A percentile compares a stretch with the other conserved stretches of the same genome.
phyloP scores from a whole-genome alignment of 2,113 vertebrate genomes.

The Oncorhynchus nerka region DNA sequence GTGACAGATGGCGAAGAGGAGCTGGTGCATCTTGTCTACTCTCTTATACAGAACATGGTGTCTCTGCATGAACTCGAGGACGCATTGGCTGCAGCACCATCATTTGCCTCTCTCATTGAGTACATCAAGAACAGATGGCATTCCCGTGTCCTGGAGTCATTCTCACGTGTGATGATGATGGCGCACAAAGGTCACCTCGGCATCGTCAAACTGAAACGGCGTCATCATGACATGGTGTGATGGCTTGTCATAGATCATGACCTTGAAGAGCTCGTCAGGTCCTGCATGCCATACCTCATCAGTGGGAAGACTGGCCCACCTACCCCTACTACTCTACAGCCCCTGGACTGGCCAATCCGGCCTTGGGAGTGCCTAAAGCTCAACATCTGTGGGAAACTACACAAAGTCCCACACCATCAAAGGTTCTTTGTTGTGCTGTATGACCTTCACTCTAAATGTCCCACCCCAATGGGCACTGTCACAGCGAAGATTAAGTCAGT shows the following conservation, averaged over 20 bases:
- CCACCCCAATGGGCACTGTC: neutral
- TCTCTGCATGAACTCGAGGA: neutral
- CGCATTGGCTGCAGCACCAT: neutral
- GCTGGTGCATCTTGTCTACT: neutral
- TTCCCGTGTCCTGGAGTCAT: too few species aligned
- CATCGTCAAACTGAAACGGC: neutral
- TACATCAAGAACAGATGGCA: too few species aligned
- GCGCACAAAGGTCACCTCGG: neutral
- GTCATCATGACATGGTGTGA: neutral
- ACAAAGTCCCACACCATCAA: neutral
- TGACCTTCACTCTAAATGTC: constrained; percentile 32
- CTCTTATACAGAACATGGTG: too few species aligned
- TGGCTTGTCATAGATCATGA: too few species aligned
- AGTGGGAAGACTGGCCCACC: neutral
- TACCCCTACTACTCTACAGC: neutral
- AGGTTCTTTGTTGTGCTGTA: constrained; percentile 17
- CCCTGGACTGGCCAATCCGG: neutral
- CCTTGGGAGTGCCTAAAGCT: constrained; percentile 2
- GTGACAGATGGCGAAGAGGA: neutral
- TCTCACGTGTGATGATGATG: neutral
- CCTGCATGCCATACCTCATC: neutral
- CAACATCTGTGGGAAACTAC: too few species aligned
- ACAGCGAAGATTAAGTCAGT: neutral
- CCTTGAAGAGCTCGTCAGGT: too few species aligned
- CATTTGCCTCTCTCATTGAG: too few species aligned